Evolutionary conservation across 2,113 vertebrate genomes (phyloP), one percentile per base, ranked within the genome.

Genomic region (Nanger granti): DNA sequence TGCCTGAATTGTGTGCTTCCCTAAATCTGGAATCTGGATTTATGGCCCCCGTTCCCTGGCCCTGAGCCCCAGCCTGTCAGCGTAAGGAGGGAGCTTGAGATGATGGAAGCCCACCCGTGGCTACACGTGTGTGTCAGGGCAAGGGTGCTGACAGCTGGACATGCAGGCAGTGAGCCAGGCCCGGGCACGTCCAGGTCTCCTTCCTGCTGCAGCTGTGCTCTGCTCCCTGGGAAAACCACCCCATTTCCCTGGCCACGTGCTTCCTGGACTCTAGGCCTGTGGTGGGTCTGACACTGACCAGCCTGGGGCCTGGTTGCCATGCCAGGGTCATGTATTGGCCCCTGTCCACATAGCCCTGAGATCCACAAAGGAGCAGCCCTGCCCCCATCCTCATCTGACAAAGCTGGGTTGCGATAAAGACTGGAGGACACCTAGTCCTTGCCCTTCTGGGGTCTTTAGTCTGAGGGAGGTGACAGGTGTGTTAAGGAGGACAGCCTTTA

Each of bases 161-260:
- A 34, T 37, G 13, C 28, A 87, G 37, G 31, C 31, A 66, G 12
- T 8, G 76, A 52, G 24, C 54, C 14, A 80, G 57, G n/a, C 54
- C 85, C 5, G 0, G 26, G 62, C 22, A 7, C 0, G 0, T 29
- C 64, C 3, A 5, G 26, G 15, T 6, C 37, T 59, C 17, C n/a
- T 83, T 47, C n/a, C 80, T 15, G 12, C 57, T 29, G 8, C 44
- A 13, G 12, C 13, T 62, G 52, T 47, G 18, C 47, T 62, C n/a
- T 28, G n/a, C 52, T 49, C 34, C 20, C 28, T 54, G 55, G 24
- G 10, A 17, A 88, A 13, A 73, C 37, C 49, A 41, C 4, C 49
- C 89, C 9, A 8, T 44, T 54, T 79, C 54, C 57, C 91, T 83
- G 76, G 54, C 44, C 44, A 8, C 26, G 22, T 26, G 26, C 37